Evolutionary conservation across 2,888 invertebrate genomes (phyloP).

Genomic region (Nebria salina): DNA sequence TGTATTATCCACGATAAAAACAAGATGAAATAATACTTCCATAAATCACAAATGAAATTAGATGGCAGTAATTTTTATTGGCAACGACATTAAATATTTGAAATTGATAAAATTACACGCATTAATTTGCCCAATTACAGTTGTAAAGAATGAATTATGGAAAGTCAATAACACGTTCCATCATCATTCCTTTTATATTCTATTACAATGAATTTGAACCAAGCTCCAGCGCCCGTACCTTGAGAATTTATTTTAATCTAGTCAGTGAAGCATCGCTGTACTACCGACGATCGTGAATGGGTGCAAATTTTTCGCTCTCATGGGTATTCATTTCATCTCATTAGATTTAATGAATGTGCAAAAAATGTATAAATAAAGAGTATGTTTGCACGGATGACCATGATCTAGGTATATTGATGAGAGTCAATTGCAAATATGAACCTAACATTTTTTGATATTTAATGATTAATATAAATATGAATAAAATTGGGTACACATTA

Average conservation of each 20-base stretch:
- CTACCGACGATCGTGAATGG: not conserved
- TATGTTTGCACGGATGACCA: not conserved
- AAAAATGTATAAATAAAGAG: conserved; percentile 2
- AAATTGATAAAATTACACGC: not conserved
- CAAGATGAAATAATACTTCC: not conserved
- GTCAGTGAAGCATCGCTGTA: conserved; percentile 8
- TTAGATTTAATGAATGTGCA: conserved; percentile 12
- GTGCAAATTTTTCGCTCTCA: conserved; percentile 6
- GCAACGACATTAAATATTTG: not conserved
- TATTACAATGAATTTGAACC: not conserved
- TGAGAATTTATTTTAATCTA: conserved; percentile 12
- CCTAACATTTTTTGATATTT: not conserved
- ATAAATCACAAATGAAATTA: not conserved
- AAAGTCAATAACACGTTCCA: not conserved
- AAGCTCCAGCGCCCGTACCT: not conserved
- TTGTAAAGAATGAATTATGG: not conserved
- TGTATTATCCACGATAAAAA: not conserved
- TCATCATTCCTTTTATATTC: not conserved
- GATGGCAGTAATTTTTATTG: not conserved
- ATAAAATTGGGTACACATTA: too few relatives aligned
- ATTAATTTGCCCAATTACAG: not conserved
- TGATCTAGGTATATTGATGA: not conserved
- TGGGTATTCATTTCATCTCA: conserved; percentile 16
- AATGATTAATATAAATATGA: too few relatives aligned
- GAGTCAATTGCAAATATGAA: not conserved